Evolutionary conservation across 2,797 vertebrate species (phyloP).

Genomic region (Hafferia zeledoni): DNA sequence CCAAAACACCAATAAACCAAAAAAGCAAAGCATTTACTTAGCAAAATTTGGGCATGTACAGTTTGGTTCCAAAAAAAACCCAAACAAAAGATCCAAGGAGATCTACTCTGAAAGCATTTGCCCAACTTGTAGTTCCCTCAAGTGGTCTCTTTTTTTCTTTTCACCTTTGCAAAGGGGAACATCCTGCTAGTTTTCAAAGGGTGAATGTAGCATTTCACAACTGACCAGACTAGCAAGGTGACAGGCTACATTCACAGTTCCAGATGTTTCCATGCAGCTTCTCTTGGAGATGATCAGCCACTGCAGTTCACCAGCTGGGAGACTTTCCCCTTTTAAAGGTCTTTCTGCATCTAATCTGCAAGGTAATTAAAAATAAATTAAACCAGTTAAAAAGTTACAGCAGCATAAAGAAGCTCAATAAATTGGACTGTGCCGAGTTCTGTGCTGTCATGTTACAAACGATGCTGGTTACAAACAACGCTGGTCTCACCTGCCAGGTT

Average conservation of each 20-base stretch:
- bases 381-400: not conserved
- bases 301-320: not conserved
- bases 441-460: fast-evolving
- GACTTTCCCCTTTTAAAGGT: not conserved
- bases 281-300: not conserved
- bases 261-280: not conserved
- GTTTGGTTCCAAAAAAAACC: not conserved
- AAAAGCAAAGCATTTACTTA: fast-evolving
- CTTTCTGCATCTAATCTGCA: not conserved
- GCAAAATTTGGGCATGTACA: not conserved
- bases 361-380: not conserved
- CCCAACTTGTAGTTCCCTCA: not conserved
- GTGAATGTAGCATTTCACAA: not conserved
- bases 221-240: not conserved
- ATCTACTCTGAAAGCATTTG: not conserved
- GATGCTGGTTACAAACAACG: not conserved
- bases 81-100: not conserved
- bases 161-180: not conserved
- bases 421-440: too few relatives aligned
- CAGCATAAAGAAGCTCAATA: not conserved
- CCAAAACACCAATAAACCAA: too few relatives aligned
- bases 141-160: not conserved
- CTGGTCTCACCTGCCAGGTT: not conserved
- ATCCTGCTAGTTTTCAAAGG: not conserved
- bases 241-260: not conserved